phyloP scores from a whole-genome alignment of 2,797 vertebrate genomes.

The Sebastiscus tertius region DNA sequence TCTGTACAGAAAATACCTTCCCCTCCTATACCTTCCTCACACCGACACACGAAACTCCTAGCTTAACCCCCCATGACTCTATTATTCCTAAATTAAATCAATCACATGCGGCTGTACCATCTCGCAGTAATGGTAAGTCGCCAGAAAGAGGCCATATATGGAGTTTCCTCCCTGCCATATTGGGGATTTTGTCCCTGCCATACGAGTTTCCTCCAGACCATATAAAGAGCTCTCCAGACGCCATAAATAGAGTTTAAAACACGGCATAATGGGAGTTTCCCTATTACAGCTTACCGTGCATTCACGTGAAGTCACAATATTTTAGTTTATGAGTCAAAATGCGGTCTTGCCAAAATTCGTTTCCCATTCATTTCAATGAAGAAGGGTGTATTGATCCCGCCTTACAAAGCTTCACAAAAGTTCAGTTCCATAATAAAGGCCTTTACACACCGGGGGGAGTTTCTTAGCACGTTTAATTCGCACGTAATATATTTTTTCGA shows the following conservation, averaged over 20 bases:
- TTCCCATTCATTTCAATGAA: neutral
- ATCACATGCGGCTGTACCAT: neutral
- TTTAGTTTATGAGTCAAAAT: neutral
- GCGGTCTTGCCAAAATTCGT: neutral
- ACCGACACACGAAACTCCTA: neutral
- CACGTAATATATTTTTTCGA: too few relatives aligned
- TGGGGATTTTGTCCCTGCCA: conserved; percentile 62
- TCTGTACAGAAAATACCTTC: conserved; percentile 73
- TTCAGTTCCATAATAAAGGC: neutral
- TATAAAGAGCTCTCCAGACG: neutral
- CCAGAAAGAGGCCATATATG: conserved; percentile 60
- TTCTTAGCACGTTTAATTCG: too few relatives aligned
- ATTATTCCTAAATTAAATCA: neutral
- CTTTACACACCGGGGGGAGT: too few relatives aligned
- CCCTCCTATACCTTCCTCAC: conserved; percentile 20
- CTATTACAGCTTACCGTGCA: neutral
- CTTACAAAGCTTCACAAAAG: neutral
- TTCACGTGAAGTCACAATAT: neutral
- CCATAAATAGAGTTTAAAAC: neutral
- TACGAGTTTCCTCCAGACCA: conserved; percentile 62
- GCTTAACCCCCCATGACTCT: neutral
- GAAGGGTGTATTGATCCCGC: neutral
- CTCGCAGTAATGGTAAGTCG: neutral
- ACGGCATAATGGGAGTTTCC: neutral
- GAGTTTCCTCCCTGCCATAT: conserved; percentile 74